A percentile compares a stretch with the other conserved stretches of the same genome.
phyloP scores from a whole-genome alignment of 1,140 invertebrate species.

The Portunus trituberculatus region DNA sequence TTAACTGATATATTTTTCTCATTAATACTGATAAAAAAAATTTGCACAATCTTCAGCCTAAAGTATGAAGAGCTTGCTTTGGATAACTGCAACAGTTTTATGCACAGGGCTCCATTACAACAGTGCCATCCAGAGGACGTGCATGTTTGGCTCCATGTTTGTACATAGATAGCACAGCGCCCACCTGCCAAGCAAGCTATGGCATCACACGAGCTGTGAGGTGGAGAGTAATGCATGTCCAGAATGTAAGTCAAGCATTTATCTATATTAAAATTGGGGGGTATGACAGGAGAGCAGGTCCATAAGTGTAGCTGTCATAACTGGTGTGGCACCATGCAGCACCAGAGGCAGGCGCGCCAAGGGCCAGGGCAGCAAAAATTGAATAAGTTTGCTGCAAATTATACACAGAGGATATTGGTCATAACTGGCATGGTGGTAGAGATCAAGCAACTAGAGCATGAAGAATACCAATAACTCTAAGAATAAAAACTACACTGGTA shows the following conservation, averaged over 20 bases:
- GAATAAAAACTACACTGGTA: slow-evolving; percentile 34
- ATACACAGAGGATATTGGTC: slow-evolving; percentile 59
- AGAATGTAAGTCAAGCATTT: slow-evolving; percentile 74
- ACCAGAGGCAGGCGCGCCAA: slow-evolving; percentile 35
- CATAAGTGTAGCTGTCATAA: slow-evolving; percentile 69
- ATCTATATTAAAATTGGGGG: slow-evolving; percentile 73
- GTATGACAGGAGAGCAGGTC: slow-evolving; percentile 70
- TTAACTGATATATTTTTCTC: slow-evolving; percentile 1
- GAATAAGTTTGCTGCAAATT: slow-evolving; percentile 59
- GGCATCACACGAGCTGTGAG: slow-evolving; percentile 24
- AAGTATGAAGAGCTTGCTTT: not conserved
- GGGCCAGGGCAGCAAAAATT: slow-evolving; percentile 43
- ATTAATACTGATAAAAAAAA: not conserved
- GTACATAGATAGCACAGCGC: slow-evolving; percentile 42
- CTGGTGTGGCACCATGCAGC: slow-evolving; percentile 61
- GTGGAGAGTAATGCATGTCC: slow-evolving; percentile 55
- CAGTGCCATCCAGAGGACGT: slow-evolving; percentile 33
- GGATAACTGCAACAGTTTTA: not conserved
- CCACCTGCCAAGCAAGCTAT: slow-evolving; percentile 56
- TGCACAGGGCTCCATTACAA: slow-evolving; percentile 23
- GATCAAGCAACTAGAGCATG: slow-evolving; percentile 31
- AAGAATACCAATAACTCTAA: slow-evolving; percentile 39
- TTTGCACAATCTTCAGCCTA: not conserved
- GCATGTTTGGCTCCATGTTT: slow-evolving; percentile 21
- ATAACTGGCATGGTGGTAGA: slow-evolving; percentile 42